Base-by-base conservation (phyloP, 2,113 vertebrate genomes). In the Antechinus stuartii region DNA sequence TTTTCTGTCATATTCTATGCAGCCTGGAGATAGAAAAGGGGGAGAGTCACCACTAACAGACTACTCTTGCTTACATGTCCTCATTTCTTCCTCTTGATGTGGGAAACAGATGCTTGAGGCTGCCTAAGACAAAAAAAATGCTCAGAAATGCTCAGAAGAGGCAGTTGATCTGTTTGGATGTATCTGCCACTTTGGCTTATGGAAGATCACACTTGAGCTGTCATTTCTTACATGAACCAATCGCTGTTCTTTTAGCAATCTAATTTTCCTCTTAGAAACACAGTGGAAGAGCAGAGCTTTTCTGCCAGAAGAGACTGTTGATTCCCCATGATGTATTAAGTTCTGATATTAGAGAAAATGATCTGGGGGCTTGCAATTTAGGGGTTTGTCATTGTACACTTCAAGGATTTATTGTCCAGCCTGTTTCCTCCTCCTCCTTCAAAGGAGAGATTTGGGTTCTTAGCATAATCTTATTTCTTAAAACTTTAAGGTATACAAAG, bases 1-100 rank as follows among this genome's bases (percentile, higher is more conserved):
- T 4, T 4, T 0, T 3, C 49, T 90, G 30, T 93, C 92, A 68
- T 0, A 0, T 94, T 96, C 47, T 92, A 0, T 2, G 0, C 1
- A 30, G 35, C 30, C 30, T 35, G 2, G 3, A 16, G 35, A 42
- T 42, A 19, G 2, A 22, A 22, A 76, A 0, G 0, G 35, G 55
- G 55, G 89, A 1, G 76, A 35, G 27, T 94, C 42, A 27, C 8
- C 10, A 4, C 12, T 35, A 24, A 52, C 55, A 57, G 9, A 11
- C 49, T 30, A 92, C 22, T 47, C 19, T 52, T 14, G 6, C 92
- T 7, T 14, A 1, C 3, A 46, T 95, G 91, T 55, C 26, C 19
- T 22, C 22, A 55, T 84, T n/a, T 0, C 7, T 26, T 0, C 0
- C 0, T 11, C 46, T 0, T 50, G 47, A n/a, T 50, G 49, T 26